Conservation (phyloP, 2,888 invertebrate genomes). For the Melolontha melolontha region DNA sequence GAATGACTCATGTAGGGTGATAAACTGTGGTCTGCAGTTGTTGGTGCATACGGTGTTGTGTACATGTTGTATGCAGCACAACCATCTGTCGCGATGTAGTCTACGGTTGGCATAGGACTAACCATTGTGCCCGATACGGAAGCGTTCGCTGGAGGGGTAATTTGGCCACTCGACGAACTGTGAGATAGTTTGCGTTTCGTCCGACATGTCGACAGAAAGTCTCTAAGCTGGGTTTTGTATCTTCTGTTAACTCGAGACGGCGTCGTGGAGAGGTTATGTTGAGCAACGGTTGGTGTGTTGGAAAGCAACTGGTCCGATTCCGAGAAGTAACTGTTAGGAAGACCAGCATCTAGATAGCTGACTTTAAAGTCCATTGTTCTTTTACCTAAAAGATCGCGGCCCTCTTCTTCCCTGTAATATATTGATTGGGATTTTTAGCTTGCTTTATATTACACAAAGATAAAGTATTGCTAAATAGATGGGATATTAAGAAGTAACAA, state of each 20-base stretch:
- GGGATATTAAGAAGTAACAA: too few relatives aligned
- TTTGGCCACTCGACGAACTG: conserved; percentile 59
- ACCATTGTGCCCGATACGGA: conserved; percentile 71
- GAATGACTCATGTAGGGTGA: conserved; percentile 78
- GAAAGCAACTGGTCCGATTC: conserved; percentile 83
- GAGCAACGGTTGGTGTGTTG: conserved; percentile 69
- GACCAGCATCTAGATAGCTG: conserved; percentile 94
- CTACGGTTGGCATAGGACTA: conserved; percentile 72
- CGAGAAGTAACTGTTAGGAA: conserved; percentile 91
- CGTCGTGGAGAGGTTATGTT: conserved; percentile 70
- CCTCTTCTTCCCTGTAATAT: conserved; percentile 93
- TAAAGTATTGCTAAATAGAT: too few relatives aligned
- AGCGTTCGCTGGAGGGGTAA: conserved; percentile 65
- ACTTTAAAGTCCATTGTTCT: conserved; percentile 99
- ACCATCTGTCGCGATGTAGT: conserved; percentile 76
- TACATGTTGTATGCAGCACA: conserved; percentile 84
- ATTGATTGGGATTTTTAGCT: conserved; percentile 2
- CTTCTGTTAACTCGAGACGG: conserved; percentile 87
- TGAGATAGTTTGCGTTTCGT: conserved; percentile 64
- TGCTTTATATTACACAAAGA: background rate
- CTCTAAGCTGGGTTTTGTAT: conserved; percentile 93
- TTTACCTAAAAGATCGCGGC: conserved; percentile 95
- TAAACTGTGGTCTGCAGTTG: conserved; percentile 73
- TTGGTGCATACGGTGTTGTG: conserved; percentile 81
- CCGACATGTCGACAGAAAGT: conserved; percentile 89